These are phyloP conservation scores for Pseudochirops corinnae DNA, from an alignment of 2,797 vertebrate genomes.

Conservation along the genomic window DNA sequence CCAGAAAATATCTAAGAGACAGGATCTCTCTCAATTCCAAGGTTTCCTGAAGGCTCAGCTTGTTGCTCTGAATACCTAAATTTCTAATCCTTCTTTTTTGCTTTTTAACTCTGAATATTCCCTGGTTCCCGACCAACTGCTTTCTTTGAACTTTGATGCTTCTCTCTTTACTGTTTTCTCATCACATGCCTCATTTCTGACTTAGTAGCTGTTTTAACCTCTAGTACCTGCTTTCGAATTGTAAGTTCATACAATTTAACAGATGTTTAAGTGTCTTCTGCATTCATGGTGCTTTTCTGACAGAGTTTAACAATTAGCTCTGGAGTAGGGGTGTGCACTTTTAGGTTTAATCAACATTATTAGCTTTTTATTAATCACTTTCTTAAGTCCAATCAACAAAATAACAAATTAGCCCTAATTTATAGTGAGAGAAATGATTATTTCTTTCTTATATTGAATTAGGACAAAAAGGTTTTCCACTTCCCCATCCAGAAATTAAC, in stretches of 20 bases:
- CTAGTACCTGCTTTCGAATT: background rate
- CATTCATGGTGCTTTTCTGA: background rate
- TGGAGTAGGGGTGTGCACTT: background rate
- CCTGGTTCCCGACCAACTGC: background rate
- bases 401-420: background rate
- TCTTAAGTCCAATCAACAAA: background rate
- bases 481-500: too few relatives aligned
- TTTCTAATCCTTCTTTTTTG: background rate
- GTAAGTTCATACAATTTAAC: background rate
- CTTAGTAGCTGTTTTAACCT: background rate
- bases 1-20: background rate
- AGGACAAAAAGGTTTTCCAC: too few relatives aligned
- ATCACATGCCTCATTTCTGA: background rate
- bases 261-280: background rate
- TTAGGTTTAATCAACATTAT: background rate
- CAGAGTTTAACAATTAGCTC: background rate
- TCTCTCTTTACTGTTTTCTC: background rate
- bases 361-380: background rate
- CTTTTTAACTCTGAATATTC: background rate
- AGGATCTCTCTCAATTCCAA: background rate
- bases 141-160: background rate
- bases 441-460: too few relatives aligned
- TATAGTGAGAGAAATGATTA: background rate
- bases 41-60: background rate
- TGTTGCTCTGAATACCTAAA: background rate